phyloP scores from a whole-genome alignment of 2,113 vertebrate species.

The Cryptomyrus ogoouensis region DNA sequence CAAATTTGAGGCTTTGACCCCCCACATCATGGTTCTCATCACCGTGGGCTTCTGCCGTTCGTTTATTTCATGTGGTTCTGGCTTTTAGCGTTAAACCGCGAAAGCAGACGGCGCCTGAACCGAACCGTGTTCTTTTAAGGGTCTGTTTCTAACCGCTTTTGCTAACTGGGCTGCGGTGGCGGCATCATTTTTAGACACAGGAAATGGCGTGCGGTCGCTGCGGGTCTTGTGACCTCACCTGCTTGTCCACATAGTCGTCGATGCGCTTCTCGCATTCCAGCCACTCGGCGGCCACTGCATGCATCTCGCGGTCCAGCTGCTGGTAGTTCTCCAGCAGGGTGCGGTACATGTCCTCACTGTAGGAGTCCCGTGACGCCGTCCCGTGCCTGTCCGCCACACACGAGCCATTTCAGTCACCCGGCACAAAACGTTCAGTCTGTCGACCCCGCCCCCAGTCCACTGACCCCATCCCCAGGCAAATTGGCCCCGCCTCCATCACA shows the following conservation, averaged over 20 bases:
- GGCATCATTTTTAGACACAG: neutral
- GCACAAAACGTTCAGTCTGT: neutral
- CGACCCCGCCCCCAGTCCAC: neutral
- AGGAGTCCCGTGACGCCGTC: conserved; percentile 78
- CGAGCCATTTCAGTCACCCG: neutral
- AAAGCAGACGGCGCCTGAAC: neutral
- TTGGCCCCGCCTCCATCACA: neutral
- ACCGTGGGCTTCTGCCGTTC: neutral
- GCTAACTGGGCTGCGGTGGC: neutral
- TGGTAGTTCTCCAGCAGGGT: conserved; percentile 82
- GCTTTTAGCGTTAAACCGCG: conserved; percentile 63
- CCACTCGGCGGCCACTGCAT: conserved; percentile 80
- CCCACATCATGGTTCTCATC: conserved; percentile 17
- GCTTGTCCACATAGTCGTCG: conserved; percentile 93
- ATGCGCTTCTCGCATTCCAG: conserved; percentile 93
- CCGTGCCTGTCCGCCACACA: conserved; percentile 65
- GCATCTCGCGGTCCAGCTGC: conserved; percentile 84
- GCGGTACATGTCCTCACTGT: conserved; percentile 83
- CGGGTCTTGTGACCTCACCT: conserved; percentile 60
- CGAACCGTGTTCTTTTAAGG: neutral
- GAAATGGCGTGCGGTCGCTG: neutral
- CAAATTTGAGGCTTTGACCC: neutral
- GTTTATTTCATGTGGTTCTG: conserved; percentile 57
- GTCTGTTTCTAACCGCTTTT: neutral
- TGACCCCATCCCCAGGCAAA: neutral